phyloP scores from a whole-genome alignment of 2,113 vertebrate genomes.

The Alligator mississippiensis region DNA sequence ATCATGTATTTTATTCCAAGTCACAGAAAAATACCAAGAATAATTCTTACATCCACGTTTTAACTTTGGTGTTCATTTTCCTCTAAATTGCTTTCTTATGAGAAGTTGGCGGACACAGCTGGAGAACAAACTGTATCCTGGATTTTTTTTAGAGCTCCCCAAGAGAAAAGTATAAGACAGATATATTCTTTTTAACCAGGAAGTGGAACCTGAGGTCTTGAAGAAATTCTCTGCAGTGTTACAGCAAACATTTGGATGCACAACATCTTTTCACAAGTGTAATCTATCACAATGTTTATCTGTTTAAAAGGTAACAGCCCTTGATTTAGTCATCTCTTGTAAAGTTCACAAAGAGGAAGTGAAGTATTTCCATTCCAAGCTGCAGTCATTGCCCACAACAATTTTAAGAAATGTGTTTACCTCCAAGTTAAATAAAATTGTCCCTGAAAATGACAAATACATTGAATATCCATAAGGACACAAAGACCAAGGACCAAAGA shows the following conservation, averaged over 20 bases:
- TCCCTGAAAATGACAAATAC: not conserved
- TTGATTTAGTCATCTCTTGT: too few species aligned
- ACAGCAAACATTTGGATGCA: not conserved
- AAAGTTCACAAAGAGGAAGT: not conserved
- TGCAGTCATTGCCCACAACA: not conserved
- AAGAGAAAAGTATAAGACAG: not conserved
- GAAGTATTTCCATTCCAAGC: not conserved
- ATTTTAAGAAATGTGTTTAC: not conserved
- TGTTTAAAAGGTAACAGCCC: not conserved
- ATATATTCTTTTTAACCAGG: fast-evolving
- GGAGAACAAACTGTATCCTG: not conserved
- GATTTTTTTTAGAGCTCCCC: slow-evolving; percentile 50
- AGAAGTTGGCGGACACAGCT: not conserved
- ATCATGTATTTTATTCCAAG: too few species aligned
- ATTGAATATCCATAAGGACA: not conserved
- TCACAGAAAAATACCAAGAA: too few species aligned
- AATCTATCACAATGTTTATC: not conserved
- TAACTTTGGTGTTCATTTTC: not conserved
- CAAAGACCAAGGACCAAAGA: too few species aligned
- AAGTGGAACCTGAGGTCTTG: not conserved
- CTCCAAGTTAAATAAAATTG: not conserved
- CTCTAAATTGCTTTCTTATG: slow-evolving; percentile 26
- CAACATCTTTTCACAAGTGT: not conserved
- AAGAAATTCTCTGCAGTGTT: not conserved
- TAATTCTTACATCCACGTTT: not conserved